Base-by-base conservation (phyloP, 2,888 invertebrate species). In the Eupithecia pulchellata region DNA sequence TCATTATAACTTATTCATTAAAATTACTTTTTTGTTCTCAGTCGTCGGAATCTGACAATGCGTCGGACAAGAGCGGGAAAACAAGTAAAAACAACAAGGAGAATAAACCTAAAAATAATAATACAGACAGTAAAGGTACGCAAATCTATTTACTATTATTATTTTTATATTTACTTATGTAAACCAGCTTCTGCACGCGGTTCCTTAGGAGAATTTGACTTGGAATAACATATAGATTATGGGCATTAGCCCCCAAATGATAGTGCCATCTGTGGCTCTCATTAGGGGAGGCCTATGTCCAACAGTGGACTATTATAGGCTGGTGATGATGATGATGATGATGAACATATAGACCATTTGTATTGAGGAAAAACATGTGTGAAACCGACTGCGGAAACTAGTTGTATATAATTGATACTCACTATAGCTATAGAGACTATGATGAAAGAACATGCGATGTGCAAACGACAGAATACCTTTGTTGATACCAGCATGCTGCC, bases 21-120 rank as follows among this genome's bases (percentile, higher is more conserved):
- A 25, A 36, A 20, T 20, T 32, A 34, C n/a, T 34, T 32, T 64
- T 58, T 36, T 29, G 73, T 76, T 72, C 72, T 69, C 89, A 93
- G 91, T 93, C 93, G 20, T 93, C 93, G 0, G 93, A 93, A 73
- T 93, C 93, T 0, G 93, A 93, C 79, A 92, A 92, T 78, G 90
- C 90, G 13, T 93, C 93, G 0, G 93, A 93, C 70, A 92, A 92
- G 80, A 91, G 93, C 78, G 82, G 89, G 4, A 87, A 90, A 34
- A 85, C 91, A 73, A 89, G 91, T 71, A 93, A 93, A 75, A 90
- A 90, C 70, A 90, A 91, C 79, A 93, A 93, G 67, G 93, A 93
- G 77, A 93, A 93, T 66, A 93, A 92, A 72, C 93, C 93, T 13
- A 93, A 93, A 77, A 93, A 93, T 76, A 91, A 92, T 75, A 90